These are phyloP conservation scores for Procambarus virginalis DNA, from an alignment of 1,140 invertebrate species.

Conservation along the genomic window DNA sequence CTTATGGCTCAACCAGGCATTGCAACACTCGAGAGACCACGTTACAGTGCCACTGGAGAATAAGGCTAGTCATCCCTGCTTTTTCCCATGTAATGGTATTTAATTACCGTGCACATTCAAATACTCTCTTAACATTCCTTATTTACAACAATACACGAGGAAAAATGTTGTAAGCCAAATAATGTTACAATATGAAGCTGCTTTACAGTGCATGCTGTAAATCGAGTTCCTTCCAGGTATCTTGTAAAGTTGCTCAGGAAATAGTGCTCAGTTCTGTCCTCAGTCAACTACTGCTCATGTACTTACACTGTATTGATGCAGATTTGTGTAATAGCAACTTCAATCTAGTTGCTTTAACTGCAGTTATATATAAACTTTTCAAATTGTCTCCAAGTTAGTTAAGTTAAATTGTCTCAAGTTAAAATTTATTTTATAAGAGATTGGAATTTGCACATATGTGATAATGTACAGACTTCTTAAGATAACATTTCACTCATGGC, in stretches of 20 bases:
- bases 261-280: too few relatives aligned
- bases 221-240: neutral
- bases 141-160: neutral
- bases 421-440: neutral
- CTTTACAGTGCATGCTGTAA: neutral
- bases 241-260: neutral
- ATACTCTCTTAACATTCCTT: too few relatives aligned
- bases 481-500: too few relatives aligned
- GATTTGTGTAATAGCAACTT: too few relatives aligned
- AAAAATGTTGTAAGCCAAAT: neutral
- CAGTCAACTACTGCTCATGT: too few relatives aligned
- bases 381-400: too few relatives aligned
- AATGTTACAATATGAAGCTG: neutral
- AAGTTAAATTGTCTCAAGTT: neutral
- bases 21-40: conserved; percentile 21
- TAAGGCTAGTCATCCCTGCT: too few relatives aligned
- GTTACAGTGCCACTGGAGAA: conserved; percentile 10
- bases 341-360: too few relatives aligned
- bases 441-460: too few relatives aligned
- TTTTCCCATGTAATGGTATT: neutral
- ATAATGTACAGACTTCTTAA: too few relatives aligned
- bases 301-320: too few relatives aligned
- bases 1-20: conserved; percentile 27
- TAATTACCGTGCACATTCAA: neutral
- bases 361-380: too few relatives aligned